These are phyloP conservation scores for Polymixis lichenea DNA, from an alignment of 2,888 invertebrate genomes.

Conservation along the genomic window DNA sequence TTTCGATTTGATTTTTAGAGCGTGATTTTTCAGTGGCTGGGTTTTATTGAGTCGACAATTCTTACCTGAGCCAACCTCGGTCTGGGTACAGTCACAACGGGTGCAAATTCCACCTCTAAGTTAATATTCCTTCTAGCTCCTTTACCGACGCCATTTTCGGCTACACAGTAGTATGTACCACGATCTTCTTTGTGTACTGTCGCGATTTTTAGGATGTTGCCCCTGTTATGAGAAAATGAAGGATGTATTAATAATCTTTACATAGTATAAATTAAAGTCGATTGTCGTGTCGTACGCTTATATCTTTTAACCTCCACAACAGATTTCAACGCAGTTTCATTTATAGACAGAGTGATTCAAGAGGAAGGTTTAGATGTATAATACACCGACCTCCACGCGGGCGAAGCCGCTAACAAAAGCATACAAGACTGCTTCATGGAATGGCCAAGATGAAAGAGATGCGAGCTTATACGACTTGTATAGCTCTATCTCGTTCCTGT, in stretches of 20 bases:
- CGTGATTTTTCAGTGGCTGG: too few relatives aligned
- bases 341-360: too few relatives aligned
- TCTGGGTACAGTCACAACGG: conserved; percentile 95
- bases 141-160: conserved; percentile 96
- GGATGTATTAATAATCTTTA: neutral
- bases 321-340: too few relatives aligned
- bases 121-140: conserved; percentile 96
- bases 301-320: too few relatives aligned
- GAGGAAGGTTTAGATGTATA: too few relatives aligned
- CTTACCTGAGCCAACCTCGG: conserved; percentile 93
- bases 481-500: too few relatives aligned
- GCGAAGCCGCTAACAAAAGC: too few relatives aligned
- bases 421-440: neutral
- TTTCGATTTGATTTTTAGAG: too few relatives aligned
- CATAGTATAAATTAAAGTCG: too few relatives aligned
- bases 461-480: too few relatives aligned
- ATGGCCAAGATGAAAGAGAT: neutral
- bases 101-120: conserved; percentile 97
- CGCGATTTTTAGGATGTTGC: conserved; percentile 94
- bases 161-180: conserved; percentile 98
- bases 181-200: conserved; percentile 96
- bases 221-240: conserved; percentile 86
- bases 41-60: neutral
- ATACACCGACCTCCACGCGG: too few relatives aligned
- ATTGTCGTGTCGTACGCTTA: too few relatives aligned